A percentile compares a stretch with the other conserved stretches of the same genome.
These are phyloP conservation scores for Panagrolaimus sp. DNA, from an alignment of 1,140 invertebrate species.

Conservation along the genomic window DNA sequence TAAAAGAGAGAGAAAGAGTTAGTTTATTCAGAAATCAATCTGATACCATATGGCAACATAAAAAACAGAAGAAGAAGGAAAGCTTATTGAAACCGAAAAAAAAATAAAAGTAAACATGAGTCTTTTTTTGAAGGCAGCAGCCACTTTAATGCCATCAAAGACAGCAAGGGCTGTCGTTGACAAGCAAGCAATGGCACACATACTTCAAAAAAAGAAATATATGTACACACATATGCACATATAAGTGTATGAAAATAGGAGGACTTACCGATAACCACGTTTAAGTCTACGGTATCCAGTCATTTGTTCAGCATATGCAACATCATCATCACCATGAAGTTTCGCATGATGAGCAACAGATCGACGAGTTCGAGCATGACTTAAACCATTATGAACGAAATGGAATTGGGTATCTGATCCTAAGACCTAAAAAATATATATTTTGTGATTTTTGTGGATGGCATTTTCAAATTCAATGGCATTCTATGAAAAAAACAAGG, in stretches of 20 bases:
- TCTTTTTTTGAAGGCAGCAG: too few relatives aligned
- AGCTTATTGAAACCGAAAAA: too few relatives aligned
- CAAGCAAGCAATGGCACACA: too few relatives aligned
- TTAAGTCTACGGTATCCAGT: conserved; percentile 54
- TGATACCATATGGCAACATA: too few relatives aligned
- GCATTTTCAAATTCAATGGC: not conserved
- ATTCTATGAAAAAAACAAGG: not conserved
- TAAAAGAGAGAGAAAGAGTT: not conserved
- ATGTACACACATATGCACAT: too few relatives aligned
- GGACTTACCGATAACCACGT: conserved; percentile 48
- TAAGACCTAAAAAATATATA: conserved; percentile 45
- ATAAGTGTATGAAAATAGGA: too few relatives aligned
- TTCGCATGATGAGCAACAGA: conserved; percentile 58
- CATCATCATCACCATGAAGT: conserved; percentile 51
- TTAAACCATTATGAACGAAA: conserved; percentile 57
- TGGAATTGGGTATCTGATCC: conserved; percentile 57
- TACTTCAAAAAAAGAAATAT: too few relatives aligned
- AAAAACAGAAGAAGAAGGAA: too few relatives aligned
- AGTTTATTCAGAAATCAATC: too few relatives aligned
- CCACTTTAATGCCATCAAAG: too few relatives aligned
- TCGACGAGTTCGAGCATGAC: conserved; percentile 56
- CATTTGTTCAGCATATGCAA: conserved; percentile 57
- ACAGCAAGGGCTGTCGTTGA: too few relatives aligned
- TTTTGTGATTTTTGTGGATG: not conserved
- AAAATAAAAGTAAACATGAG: too few relatives aligned